Evolutionary conservation across 2,888 invertebrate genomes (phyloP).

Genomic region (Cosmia trapezina): DNA sequence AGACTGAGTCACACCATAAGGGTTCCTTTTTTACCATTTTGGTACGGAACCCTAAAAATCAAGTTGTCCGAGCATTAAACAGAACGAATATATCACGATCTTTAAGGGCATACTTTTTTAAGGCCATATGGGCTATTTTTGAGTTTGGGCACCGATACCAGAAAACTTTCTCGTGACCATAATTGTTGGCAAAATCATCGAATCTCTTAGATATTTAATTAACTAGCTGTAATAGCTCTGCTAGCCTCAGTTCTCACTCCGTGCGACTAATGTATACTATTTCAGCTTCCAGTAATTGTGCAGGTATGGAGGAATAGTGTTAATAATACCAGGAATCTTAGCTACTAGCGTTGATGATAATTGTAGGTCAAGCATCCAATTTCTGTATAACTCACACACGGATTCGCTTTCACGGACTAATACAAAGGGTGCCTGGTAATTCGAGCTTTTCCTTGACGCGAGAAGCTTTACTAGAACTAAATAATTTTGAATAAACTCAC

Average conservation of each 20-base stretch:
- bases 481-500: background rate
- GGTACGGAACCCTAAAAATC: no score
- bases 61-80: background rate
- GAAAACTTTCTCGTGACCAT: background rate
- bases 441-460: background rate
- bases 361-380: background rate
- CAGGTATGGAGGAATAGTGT: no score
- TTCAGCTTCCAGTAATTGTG: background rate
- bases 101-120: background rate
- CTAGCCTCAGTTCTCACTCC: no score
- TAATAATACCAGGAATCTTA: background rate
- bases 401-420: background rate
- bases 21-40: no score
- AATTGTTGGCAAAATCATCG: background rate
- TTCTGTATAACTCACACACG: background rate
- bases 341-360: background rate
- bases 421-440: background rate
- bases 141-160: background rate
- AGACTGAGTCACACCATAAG: no score
- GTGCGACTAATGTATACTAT: background rate
- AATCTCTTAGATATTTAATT: background rate
- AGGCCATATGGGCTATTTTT: background rate
- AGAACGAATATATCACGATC: background rate
- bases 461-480: background rate
- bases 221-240: no score